Conservation (phyloP, 2,888 invertebrate genomes). For the Byasa hedistus region DNA sequence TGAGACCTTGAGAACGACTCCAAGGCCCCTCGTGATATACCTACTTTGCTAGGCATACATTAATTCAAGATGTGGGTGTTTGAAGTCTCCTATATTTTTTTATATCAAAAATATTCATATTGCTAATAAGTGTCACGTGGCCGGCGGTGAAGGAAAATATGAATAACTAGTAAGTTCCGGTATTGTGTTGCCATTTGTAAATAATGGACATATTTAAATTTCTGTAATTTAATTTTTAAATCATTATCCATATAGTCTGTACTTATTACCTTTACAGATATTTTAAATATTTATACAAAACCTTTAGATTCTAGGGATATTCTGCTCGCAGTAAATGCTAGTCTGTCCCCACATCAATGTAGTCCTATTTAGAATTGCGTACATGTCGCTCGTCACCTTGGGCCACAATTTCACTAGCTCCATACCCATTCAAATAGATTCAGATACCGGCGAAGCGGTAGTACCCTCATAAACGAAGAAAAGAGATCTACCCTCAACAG, state of each 20-base stretch:
- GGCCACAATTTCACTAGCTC: background rate
- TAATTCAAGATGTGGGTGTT: background rate
- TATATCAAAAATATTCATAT: background rate
- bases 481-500: too few species aligned
- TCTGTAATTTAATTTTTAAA: background rate
- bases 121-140: background rate
- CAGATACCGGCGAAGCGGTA: background rate
- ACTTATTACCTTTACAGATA: background rate
- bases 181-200: too few species aligned
- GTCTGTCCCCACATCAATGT: background rate
- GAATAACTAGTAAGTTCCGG: background rate
- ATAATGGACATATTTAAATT: background rate
- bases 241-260: too few species aligned
- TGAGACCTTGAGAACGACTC: constrained; percentile 55
- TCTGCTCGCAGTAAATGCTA: background rate
- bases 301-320: background rate
- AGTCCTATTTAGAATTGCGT: background rate
- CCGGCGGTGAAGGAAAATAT: background rate
- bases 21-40: constrained; percentile 59
- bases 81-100: background rate
- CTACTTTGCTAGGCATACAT: constrained; percentile 32
- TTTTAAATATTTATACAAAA: background rate
- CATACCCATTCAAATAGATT: background rate
- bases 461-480: background rate
- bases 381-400: background rate